Evolutionary conservation across 2,888 invertebrate species (phyloP), one percentile per base, ranked within the genome.

Genomic region (Belgica antarctica): DNA sequence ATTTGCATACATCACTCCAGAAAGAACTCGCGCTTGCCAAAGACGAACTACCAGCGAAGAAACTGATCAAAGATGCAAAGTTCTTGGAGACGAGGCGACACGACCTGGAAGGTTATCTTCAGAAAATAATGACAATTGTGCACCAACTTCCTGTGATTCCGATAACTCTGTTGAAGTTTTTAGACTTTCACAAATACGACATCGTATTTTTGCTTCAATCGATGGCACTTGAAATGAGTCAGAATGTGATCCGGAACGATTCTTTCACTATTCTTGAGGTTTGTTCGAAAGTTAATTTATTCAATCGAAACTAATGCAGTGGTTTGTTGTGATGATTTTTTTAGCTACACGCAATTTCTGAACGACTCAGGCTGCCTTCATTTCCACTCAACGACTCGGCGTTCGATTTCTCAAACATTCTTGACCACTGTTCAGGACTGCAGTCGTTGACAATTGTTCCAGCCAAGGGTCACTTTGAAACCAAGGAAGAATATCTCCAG

Each of bases 11-110:
- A 68, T 87, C 87, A 76, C 82, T 96, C n/a, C 88, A 92, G 0
- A 78, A 83, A 1, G 89, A 91, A 2, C 17, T 52, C 79, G 90
- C 90, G 65, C 86, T 94, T 2, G 87, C 90, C 5, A 92, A 90
- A 77, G 92, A 92, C 75, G 83, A 94, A 71, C 81, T 97, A 15
- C 97, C 97, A 10, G 94, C 94, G 0, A 97, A 98, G 80, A 96
- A 95, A 81, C 84, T 94, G 2, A 89, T 96, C 77, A 92, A 90
- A 79, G 90, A 91, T 73, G 91, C 92, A 0, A 83, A 86, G 70
- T 97, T 98, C 77, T 84, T 98, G 1, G 91, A 92, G 76, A 90
- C 89, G 75, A 84, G 96, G 69, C 86, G 91, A 71, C 83, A 85
- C 72, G 92, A 88, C 15, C 81, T 97, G 46, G 89, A 93, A 78